A percentile compares a stretch with the other conserved stretches of the same genome.
Conservation (phyloP, 2,113 vertebrate genomes). For the Crypturellus undulatus region DNA sequence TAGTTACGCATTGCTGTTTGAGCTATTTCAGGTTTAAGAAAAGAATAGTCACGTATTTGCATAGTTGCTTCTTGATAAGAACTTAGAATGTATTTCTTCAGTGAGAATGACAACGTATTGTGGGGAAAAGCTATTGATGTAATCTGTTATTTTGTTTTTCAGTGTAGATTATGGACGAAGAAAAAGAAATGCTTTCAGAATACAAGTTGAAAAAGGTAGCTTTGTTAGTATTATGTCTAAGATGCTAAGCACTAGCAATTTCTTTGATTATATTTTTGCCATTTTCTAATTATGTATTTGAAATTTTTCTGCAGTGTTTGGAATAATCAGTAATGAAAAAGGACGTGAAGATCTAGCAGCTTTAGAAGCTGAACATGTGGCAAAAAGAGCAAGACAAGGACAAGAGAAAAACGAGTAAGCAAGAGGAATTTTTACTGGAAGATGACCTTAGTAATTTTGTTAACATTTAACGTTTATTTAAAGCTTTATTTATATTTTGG, state of each 20-base stretch:
- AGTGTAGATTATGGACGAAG: conserved; percentile 93
- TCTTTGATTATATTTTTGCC: neutral
- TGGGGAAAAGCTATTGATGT: neutral
- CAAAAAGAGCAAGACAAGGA: conserved; percentile 85
- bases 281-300: neutral
- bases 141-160: conserved; percentile 6
- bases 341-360: conserved; percentile 70
- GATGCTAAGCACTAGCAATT: neutral
- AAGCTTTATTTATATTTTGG: neutral
- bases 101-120: neutral
- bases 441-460: neutral
- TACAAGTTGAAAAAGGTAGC: conserved; percentile 94
- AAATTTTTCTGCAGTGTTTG: conserved; percentile 81
- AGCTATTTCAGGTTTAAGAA: neutral
- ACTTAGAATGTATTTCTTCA: neutral
- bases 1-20: neutral
- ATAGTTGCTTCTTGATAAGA: neutral
- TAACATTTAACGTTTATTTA: neutral
- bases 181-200: conserved; percentile 93
- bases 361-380: conserved; percentile 85
- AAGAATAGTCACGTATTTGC: rapidly evolving
- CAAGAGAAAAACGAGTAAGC: conserved; percentile 82
- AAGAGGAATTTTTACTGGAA: neutral
- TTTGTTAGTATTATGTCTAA: neutral
- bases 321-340: conserved; percentile 80